Conservation (phyloP, 2,797 vertebrate genomes). For the Tapera naevia region DNA sequence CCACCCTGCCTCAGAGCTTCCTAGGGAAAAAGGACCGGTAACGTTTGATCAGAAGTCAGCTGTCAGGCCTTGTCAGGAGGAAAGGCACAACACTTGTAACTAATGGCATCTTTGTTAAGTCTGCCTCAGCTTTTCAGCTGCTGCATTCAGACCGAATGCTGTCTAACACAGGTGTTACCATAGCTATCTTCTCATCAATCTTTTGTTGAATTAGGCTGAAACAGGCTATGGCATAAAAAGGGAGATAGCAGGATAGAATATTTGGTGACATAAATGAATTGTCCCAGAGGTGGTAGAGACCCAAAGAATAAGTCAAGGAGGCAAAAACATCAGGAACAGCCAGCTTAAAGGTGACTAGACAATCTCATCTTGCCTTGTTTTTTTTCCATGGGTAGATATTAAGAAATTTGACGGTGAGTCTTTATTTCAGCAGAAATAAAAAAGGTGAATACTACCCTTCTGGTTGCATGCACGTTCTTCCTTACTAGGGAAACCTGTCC, state of each 20-base stretch:
- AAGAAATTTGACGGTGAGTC: background rate
- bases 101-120: background rate
- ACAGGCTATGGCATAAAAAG: background rate
- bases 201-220: background rate
- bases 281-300: background rate
- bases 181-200: background rate
- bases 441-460: background rate
- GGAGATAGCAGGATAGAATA: background rate
- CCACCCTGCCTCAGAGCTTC: background rate
- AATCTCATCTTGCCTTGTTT: background rate
- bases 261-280: background rate
- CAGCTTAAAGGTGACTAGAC: background rate
- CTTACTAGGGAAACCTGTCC: background rate
- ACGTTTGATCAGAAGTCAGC: background rate
- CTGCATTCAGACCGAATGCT: background rate
- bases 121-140: background rate
- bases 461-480: background rate
- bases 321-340: background rate
- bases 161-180: background rate
- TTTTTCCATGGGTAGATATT: background rate
- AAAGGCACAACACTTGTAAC: background rate
- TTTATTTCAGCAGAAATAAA: background rate
- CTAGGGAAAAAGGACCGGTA: background rate
- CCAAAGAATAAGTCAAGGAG: background rate
- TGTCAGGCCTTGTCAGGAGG: background rate